Base-by-base conservation (phyloP, 2,797 vertebrate species). In the Myiotriccus ornatus region DNA sequence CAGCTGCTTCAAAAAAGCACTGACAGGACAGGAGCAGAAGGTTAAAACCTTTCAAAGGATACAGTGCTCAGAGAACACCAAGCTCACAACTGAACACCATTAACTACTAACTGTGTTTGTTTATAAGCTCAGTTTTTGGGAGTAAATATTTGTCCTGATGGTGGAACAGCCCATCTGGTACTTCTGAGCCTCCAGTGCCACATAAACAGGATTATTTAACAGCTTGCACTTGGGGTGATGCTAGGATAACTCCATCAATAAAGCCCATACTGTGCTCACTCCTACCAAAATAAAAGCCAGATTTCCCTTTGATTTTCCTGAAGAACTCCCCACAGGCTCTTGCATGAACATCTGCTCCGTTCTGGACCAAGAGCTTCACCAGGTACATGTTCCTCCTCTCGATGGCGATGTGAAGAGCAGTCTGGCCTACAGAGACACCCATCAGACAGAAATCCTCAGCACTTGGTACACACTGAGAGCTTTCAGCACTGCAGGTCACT, bases 251-350 rank as follows among this genome's bases (percentile, higher is more conserved):
- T 63, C 44, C 34, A 70, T 84, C 83, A 84, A 59, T 76, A 76
- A 94, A 84, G 35, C 39, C 22, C 74, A 84, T 12, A 69, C 35
- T 76, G 69, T 76, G 91, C 55, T 91, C 62, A 65, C 22, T 14
- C 98, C 97, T 98, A 99, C 99, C 99, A 86, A 99, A 99, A 97
- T 99, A 99, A 97, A 99, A 99, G 94, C 97, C 98, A 43, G 98
- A 96, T 79, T 98, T 97, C 43, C 98, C 98, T 64, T 98, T 97
- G 30, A 98, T 98, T 79, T 98, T 98, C 96, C 98, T 98, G 97
- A 99, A 99, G 98, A 99, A 99, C 71, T 97, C 98, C 30, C 99
- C 99, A 13, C 97, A 98, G 95, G 99, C 99, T 68, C 95, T 99
- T 49, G 98, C 98, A 35, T 99, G 98, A 89, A 99, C 98, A 5